These are phyloP conservation scores for Athene noctua DNA, from an alignment of 2,113 vertebrate genomes.

Conservation along the genomic window DNA sequence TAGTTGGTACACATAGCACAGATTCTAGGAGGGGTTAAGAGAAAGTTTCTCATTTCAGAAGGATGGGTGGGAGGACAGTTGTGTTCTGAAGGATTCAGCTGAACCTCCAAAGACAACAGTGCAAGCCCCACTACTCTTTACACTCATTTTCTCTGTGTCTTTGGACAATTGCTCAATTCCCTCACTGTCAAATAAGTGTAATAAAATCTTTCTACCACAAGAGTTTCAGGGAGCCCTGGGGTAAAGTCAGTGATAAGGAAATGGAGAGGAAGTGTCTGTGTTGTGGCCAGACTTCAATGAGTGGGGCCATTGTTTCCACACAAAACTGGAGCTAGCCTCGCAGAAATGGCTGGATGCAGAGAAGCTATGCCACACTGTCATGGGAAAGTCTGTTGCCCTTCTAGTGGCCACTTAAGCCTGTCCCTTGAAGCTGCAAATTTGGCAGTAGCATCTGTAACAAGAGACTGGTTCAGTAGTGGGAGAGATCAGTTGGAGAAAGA, in stretches of 20 bases:
- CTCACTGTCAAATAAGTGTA: neutral
- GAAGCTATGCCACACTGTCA: neutral
- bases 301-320: neutral
- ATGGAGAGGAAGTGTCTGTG: neutral
- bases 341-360: neutral
- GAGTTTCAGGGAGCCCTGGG: neutral
- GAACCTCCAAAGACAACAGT: neutral
- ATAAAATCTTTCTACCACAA: neutral
- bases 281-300: neutral
- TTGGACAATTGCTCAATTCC: neutral
- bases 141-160: neutral
- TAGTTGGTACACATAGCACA: neutral
- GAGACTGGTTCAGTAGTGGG: neutral
- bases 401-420: neutral
- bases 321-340: neutral
- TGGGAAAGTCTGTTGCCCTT: neutral
- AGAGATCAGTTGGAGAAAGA: neutral
- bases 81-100: neutral
- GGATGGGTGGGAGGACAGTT: neutral
- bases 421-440: neutral
- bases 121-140: neutral
- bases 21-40: neutral
- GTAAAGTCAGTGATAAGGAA: neutral
- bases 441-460: neutral
- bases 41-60: neutral